Evolutionary conservation across 2,888 invertebrate species (phyloP), one percentile per base, ranked within the genome.

Genomic region (Ectropis crepuscularia): DNA sequence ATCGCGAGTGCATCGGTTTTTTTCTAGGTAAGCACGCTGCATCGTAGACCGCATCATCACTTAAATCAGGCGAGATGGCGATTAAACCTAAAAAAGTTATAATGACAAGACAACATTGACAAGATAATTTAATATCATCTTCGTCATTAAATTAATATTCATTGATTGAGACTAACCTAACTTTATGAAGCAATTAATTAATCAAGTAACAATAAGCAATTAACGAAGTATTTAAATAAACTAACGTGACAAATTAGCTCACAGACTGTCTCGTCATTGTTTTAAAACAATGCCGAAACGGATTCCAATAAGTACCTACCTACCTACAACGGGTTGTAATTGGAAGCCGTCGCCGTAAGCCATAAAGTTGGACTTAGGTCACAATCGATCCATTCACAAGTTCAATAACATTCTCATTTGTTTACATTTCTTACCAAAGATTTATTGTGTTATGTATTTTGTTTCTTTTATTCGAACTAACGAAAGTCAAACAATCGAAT

Each of bases 191-290:
- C 54, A 43, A 43, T 43, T 49, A 36, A 54, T 54, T 43, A 41
- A 49, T 54, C 53, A 38, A 43, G 7, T 61, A 62, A 62, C 62
- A 62, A 62, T 62, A 53, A 42, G 51, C 47, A 53, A 57, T 62
- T 62, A 58, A 48, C 9, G 42, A 43, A 49, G 57, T 46, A 57
- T 48, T 62, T 50, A 39, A 45, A 11, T 51, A 51, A 37, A 5
- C 16, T 51, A 46, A 46, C 46, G 55, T 46, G 49, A 39, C 28
- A 7, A 41, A 43, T 53, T 12, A 48, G 42, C 45, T 37, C 37
- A 50, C 36, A 6, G 8, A 50, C 58, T 50, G 50, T 53, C 53
- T 16, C 50, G 47, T 50, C 41, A 51, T 63, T 63, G 53, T 63
- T 55, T 53, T 57, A 5, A 48, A 49, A 63, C 62, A 63, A 63